A percentile compares a stretch with the other conserved stretches of the same genome.
Conservation (phyloP, 2,113 vertebrate species). For the Prochilodus magdalenae region DNA sequence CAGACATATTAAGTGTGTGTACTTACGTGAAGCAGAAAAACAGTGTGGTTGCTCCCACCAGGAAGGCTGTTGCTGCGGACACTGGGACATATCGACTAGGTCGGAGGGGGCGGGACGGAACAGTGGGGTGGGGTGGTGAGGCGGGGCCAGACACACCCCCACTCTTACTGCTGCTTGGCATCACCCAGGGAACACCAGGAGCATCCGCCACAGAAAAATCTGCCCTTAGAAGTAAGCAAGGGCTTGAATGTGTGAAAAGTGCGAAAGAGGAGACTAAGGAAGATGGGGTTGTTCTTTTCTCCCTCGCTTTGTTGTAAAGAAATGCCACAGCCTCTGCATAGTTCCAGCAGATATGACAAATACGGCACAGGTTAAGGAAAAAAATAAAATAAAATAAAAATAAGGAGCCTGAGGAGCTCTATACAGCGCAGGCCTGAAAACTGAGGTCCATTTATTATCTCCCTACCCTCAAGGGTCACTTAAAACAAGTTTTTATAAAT, state of each 20-base stretch:
- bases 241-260: not conserved
- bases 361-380: not conserved
- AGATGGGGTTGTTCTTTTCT: conserved; percentile 23
- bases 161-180: conserved; percentile 77
- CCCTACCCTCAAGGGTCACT: not conserved
- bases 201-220: conserved; percentile 26
- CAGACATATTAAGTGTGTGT: no score
- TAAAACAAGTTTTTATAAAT: not conserved
- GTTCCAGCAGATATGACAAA: conserved; percentile 7
- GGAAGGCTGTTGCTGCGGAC: conserved; percentile 92
- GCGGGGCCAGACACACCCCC: conserved; percentile 74
- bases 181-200: conserved; percentile 60
- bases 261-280: conserved; percentile 14
- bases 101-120: conserved; percentile 79
- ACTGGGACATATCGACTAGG: conserved; percentile 96
- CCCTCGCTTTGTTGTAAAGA: conserved; percentile 7
- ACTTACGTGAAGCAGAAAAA: conserved; percentile 99
- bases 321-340: conserved; percentile 44
- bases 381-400: no score
- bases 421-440: not conserved
- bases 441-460: not conserved
- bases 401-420: not conserved
- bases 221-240: conserved; percentile 1
- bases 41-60: conserved; percentile 95
- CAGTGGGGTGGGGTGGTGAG: conserved; percentile 72